Conservation (phyloP, 1,140 invertebrate genomes). For the Cheumatopsyche charites region DNA sequence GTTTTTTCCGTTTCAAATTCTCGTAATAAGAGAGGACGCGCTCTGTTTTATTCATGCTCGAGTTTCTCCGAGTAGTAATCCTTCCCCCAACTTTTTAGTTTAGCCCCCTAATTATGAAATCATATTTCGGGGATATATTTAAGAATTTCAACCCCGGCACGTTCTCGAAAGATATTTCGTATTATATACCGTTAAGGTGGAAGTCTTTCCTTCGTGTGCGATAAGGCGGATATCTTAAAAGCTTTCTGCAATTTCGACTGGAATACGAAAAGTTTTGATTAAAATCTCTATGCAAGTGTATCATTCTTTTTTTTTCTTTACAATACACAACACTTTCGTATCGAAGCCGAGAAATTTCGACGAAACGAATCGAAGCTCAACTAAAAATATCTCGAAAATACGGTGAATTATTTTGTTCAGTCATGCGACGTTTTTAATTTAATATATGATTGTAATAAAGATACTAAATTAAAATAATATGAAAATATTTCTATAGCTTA, state of each 20-base stretch:
- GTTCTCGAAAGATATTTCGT: slow-evolving; percentile 12
- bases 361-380: too few species aligned
- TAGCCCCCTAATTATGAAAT: slow-evolving; percentile 33
- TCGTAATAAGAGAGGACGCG: background rate
- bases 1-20: background rate
- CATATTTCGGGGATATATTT: slow-evolving; percentile 22
- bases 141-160: background rate
- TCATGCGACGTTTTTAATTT: too few species aligned
- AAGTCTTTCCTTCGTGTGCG: slow-evolving; percentile 10
- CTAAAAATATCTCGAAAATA: too few species aligned
- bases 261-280: slow-evolving; percentile 48
- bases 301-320: too few species aligned
- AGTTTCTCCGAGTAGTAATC: background rate
- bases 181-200: slow-evolving; percentile 15
- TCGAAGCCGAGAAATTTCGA: too few species aligned
- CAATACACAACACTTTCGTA: too few species aligned
- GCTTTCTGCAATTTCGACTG: slow-evolving; percentile 45
- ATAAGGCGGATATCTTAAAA: slow-evolving; percentile 42
- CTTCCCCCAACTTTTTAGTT: background rate
- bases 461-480: too few species aligned
- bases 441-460: too few species aligned
- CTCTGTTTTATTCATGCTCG: slow-evolving; percentile 7
- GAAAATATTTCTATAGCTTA: too few species aligned
- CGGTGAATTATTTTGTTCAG: too few species aligned
- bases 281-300: slow-evolving; percentile 17